Base-by-base conservation (phyloP, 2,797 vertebrate species). In the Spheniscus humboldti region DNA sequence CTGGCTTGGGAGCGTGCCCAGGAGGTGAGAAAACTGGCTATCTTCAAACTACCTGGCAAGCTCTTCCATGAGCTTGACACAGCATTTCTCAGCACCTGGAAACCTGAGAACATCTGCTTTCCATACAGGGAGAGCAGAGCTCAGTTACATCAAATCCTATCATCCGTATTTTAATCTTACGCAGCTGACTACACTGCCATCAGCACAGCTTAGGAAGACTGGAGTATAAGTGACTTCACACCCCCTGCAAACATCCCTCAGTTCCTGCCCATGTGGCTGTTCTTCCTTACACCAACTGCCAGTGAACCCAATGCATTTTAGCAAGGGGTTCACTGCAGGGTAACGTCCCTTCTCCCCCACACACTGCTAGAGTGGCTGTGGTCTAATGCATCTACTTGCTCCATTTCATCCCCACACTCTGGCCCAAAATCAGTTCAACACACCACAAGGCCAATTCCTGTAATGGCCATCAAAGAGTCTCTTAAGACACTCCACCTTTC, bases 21-120 rank as follows among this genome's bases (percentile, higher is more conserved):
- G 82, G 69, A 92, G 85, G 81, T 56, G 73, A 95, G 85, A 66
- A 96, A 94, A 69, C 57, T 62, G 75, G 64, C 72, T 79, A 52
- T 43, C 74, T 91, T 95, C 92, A 90, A 62, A 78, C 23, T 86
- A 88, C 92, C 76, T 95, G 95, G 91, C 90, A 95, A 88, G 77
- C 68, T 92, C 68, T 82, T 88, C 76, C 73, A 27, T 17, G 69
- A 94, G 69, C 47, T 93, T 92, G 82, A 95, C 73, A 76, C 15
- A 39, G 79, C 89, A 91, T 90, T 94, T 94, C 89, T 95, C 82
- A 95, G 66, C 89, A 97, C 94, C 91, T 97, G 94, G 91, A 92
- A 96, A 84, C 85, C 66, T 73, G 63, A 86, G 94, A 94, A 91
- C 96, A 96, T 91, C 94, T 96, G 93, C 94, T 91, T 97, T 95